These are phyloP conservation scores for Odontophorus gujanensis DNA, from an alignment of 2,113 vertebrate species.

Conservation along the genomic window DNA sequence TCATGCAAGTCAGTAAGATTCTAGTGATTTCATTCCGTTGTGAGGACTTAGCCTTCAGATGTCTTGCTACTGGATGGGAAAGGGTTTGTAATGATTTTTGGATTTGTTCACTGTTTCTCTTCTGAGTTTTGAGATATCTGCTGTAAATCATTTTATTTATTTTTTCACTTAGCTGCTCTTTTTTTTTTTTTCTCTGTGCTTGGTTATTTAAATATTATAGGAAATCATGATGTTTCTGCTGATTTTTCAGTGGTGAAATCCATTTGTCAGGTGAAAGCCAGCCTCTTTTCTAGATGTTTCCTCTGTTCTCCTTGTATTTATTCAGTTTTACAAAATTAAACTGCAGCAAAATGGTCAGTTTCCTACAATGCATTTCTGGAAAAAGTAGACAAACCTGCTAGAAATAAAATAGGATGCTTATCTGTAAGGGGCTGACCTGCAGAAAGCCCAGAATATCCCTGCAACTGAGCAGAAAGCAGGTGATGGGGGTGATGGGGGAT, in stretches of 20 bases:
- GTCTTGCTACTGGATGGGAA: not conserved
- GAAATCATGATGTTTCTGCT: conserved; percentile 46
- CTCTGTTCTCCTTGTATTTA: conserved; percentile 21
- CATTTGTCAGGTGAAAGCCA: conserved; percentile 40
- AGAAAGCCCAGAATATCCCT: not conserved
- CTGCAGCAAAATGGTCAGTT: not conserved
- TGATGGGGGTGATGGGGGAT: not conserved
- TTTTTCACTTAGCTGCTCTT: conserved; percentile 48
- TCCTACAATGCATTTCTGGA: not conserved
- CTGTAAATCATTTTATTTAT: conserved; percentile 12
- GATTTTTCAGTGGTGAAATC: conserved; percentile 52
- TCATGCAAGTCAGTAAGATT: accelerated
- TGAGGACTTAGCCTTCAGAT: not conserved
- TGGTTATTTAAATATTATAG: conserved; percentile 55
- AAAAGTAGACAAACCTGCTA: not conserved
- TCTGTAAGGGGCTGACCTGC: not conserved
- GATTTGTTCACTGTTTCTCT: not conserved
- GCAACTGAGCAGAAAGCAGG: not conserved
- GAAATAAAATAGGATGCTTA: conserved; percentile 2
- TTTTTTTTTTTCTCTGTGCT: not conserved
- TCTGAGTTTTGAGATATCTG: conserved; percentile 17
- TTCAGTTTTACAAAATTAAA: conserved; percentile 7
- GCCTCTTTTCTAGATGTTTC: conserved; percentile 13
- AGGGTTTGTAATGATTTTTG: not conserved
- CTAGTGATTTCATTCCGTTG: not conserved